A percentile compares a stretch with the other conserved stretches of the same genome.
Evolutionary conservation across 2,797 vertebrate genomes (phyloP).

Genomic region (Margarornis squamiger): DNA sequence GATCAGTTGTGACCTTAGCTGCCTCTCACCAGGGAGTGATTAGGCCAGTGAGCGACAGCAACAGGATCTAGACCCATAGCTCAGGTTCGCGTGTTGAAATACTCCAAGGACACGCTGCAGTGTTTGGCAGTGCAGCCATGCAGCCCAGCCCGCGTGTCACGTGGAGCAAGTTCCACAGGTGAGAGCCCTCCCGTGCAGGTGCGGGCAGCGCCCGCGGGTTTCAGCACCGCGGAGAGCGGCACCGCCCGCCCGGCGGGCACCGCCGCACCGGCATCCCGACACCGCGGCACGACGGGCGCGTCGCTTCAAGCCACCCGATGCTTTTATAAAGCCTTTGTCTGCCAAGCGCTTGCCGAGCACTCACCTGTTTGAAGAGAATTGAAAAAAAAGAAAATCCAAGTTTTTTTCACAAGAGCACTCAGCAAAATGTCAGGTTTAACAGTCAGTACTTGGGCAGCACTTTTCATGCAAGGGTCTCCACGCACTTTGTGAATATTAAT

Average conservation of each 20-base stretch:
- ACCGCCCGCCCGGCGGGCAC: not conserved
- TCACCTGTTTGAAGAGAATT: slow-evolving; percentile 9
- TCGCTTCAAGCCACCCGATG: not conserved
- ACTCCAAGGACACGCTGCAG: not conserved
- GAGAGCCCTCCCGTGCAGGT: not conserved
- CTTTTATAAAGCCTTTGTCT: not conserved
- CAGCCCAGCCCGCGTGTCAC: not conserved
- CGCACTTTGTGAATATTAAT: not conserved
- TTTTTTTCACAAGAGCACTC: slow-evolving; percentile 10
- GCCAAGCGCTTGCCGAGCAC: not conserved
- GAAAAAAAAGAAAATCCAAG: not conserved
- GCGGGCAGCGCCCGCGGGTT: rapidly evolving
- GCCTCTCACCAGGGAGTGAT: not conserved
- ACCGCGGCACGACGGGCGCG: not conserved
- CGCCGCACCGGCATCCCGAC: not conserved
- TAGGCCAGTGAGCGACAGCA: not conserved
- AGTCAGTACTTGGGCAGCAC: not conserved
- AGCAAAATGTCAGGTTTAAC: slow-evolving; percentile 38
- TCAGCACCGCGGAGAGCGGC: slow-evolving; percentile 32
- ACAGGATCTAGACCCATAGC: not conserved
- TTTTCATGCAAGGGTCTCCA: not conserved
- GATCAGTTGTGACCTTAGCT: not conserved
- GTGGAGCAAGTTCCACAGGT: rapidly evolving
- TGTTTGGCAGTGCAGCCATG: not conserved
- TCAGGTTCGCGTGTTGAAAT: not conserved